These are phyloP conservation scores for Balaeniceps rex DNA, from an alignment of 2,113 vertebrate genomes.

Conservation along the genomic window DNA sequence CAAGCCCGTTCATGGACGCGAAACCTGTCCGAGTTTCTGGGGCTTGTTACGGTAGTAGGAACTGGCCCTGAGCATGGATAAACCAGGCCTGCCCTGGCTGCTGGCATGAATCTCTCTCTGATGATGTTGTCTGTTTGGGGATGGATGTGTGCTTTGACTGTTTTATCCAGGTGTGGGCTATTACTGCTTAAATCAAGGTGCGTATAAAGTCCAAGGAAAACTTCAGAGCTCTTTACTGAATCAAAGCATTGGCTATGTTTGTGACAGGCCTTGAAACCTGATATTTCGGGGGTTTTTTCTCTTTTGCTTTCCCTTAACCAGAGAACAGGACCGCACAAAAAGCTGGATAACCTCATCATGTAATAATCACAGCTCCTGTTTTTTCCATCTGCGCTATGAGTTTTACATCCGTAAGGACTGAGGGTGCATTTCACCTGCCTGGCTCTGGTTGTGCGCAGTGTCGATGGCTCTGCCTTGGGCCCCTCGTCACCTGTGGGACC, in stretches of 20 bases:
- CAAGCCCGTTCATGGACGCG: rapidly evolving
- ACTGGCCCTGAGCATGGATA: neutral
- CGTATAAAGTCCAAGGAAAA: neutral
- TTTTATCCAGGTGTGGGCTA: neutral
- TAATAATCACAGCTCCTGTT: neutral
- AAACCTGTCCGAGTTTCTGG: neutral
- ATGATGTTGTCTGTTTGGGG: neutral
- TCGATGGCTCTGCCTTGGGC: neutral
- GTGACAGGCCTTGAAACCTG: neutral
- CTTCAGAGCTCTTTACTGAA: neutral
- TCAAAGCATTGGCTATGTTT: neutral
- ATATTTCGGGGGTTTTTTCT: neutral
- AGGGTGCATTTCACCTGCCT: neutral
- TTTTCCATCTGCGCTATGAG: neutral
- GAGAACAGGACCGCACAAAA: neutral
- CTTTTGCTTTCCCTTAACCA: neutral
- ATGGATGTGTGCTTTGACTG: neutral
- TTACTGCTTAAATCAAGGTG: neutral
- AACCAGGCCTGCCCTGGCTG: neutral
- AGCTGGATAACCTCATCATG: neutral
- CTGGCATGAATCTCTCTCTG: neutral
- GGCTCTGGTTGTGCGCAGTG: neutral
- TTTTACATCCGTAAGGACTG: neutral
- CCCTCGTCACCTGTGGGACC: too few relatives aligned
- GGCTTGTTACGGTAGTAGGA: neutral